Percentiles rank a stretch among this genome's conserved stretches.
Evolutionary conservation across 2,888 invertebrate species (phyloP).

Genomic region (Ethmia dodecea): DNA sequence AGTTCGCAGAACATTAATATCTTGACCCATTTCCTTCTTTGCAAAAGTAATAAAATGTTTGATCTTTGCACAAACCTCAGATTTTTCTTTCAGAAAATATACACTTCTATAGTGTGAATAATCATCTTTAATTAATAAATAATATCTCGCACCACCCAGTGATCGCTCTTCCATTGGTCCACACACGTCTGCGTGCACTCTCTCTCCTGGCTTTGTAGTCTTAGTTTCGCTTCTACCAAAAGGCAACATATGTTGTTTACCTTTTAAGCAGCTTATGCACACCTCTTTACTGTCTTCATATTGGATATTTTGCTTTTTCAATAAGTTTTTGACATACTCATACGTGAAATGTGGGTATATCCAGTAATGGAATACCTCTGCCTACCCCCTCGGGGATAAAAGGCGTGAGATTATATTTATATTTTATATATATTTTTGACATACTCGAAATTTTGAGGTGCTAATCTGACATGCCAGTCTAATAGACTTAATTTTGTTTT

Average conservation of each 20-base stretch:
- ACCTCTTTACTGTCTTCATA: conserved; percentile 10
- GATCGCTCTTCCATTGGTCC: conserved; percentile 2
- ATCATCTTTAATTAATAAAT: conserved; percentile 5
- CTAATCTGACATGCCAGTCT: conserved; percentile 18
- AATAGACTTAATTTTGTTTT: background rate
- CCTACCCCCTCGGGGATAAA: too few relatives aligned
- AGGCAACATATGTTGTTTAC: background rate
- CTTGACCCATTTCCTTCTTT: conserved; percentile 3
- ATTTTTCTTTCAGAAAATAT: conserved; percentile 4
- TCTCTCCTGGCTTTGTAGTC: background rate
- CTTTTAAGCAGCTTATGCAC: conserved; percentile 15
- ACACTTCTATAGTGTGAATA: conserved; percentile 10
- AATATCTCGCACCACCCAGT: conserved; percentile 2
- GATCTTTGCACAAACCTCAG: background rate
- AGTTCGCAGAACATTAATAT: background rate
- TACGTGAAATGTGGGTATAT: too few relatives aligned
- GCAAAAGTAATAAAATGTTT: conserved; percentile 2
- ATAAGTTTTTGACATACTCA: conserved; percentile 10
- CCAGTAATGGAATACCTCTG: too few relatives aligned
- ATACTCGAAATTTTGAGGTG: conserved; percentile 16
- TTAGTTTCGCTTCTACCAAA: background rate
- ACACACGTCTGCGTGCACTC: conserved; percentile 2
- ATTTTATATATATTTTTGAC: conserved; percentile 15
- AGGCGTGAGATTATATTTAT: conserved; percentile 1
- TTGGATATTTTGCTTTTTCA: conserved; percentile 5